Conservation (phyloP, 2,113 vertebrate species). For the Noturus placidus region DNA sequence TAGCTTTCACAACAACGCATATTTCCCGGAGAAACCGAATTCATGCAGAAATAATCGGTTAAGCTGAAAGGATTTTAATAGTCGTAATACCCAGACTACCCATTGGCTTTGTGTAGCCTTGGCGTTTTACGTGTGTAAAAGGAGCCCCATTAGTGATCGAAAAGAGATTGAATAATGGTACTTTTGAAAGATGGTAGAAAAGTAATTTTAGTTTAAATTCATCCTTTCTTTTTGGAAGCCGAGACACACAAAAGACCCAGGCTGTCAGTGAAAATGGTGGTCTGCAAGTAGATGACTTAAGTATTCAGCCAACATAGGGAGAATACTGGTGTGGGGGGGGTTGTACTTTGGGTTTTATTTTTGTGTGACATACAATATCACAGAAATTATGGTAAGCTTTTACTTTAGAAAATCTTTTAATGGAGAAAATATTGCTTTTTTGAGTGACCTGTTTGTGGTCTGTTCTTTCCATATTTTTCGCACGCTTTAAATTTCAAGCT, state of each 20-base stretch:
- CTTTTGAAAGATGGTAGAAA: constrained; percentile 39
- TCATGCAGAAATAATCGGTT: constrained; percentile 1
- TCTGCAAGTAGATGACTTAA: constrained; percentile 7
- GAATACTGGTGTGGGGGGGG: not conserved
- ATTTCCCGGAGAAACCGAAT: not conserved
- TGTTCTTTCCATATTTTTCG: not conserved
- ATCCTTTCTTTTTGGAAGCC: constrained; percentile 35
- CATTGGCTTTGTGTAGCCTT: not conserved
- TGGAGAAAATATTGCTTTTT: not conserved
- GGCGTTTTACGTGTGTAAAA: constrained; percentile 1
- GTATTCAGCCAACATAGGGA: not conserved
- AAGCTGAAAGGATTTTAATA: constrained; percentile 6
- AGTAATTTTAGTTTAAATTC: constrained; percentile 42
- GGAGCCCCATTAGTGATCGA: constrained; percentile 9
- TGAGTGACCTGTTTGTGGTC: not conserved
- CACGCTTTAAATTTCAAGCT: not conserved
- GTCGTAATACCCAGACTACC: not conserved
- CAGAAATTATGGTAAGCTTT: not conserved
- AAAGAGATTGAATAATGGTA: constrained; percentile 35
- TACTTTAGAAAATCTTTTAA: not conserved
- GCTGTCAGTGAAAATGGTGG: not conserved
- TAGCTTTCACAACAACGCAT: not conserved
- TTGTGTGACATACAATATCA: not conserved
- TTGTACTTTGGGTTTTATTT: not conserved
- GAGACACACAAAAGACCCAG: constrained; percentile 18